Conservation (phyloP, 2,113 vertebrate genomes). For the Acrocephalus arundinaceus region DNA sequence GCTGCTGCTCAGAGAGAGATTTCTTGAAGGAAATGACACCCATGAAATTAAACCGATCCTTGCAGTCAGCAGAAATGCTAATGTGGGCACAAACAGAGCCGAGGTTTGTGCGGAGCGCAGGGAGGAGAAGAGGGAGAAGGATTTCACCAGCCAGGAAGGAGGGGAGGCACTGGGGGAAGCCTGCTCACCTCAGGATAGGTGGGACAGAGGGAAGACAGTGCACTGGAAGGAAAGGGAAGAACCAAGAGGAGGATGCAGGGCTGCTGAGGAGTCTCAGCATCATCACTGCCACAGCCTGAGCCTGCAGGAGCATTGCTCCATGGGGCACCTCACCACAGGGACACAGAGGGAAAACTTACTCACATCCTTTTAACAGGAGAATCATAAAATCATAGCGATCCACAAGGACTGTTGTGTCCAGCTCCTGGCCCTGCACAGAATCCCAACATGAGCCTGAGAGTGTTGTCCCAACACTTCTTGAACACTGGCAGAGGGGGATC, state of each 20-base stretch:
- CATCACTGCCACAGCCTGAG: neutral
- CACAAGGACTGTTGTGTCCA: neutral
- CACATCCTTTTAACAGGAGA: neutral
- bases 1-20: slow-evolving; percentile 81
- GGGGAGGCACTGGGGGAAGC: neutral
- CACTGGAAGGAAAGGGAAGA: neutral
- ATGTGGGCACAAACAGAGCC: slow-evolving; percentile 64
- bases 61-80: slow-evolving; percentile 84
- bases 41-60: slow-evolving; percentile 82
- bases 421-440: neutral
- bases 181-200: neutral
- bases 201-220: neutral
- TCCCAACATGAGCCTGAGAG: neutral
- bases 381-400: neutral
- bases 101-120: neutral
- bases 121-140: neutral
- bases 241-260: neutral
- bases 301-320: neutral
- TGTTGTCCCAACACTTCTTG: neutral
- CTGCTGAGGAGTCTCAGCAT: neutral
- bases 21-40: slow-evolving; percentile 86
- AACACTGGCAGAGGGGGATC: neutral
- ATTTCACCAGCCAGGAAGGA: neutral
- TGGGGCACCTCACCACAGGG: neutral
- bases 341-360: neutral